Evolutionary conservation across 2,113 vertebrate genomes (phyloP).

Genomic region (Serilophus lunatus): DNA sequence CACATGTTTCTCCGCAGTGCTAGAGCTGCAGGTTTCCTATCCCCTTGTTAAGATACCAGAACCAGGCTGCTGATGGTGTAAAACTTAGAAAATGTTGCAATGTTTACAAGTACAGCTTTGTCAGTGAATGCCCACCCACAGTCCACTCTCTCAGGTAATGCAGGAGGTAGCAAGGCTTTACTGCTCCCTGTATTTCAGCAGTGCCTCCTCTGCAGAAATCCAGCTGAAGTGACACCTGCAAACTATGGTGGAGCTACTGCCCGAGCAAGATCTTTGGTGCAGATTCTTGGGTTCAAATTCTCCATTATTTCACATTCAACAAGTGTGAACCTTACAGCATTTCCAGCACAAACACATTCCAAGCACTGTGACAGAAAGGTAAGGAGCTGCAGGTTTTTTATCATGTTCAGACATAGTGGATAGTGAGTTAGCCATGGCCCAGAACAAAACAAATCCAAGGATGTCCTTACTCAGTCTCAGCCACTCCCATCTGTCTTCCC

Average conservation of each 20-base stretch:
- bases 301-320: background rate
- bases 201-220: background rate
- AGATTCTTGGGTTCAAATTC: background rate
- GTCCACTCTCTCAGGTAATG: background rate
- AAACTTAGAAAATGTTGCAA: background rate
- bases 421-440: background rate
- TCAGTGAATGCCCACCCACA: background rate
- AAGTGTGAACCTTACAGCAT: background rate
- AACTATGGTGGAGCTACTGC: background rate
- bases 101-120: background rate
- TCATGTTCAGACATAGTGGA: background rate
- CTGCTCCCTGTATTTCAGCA: background rate
- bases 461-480: conserved; percentile 90
- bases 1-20: background rate
- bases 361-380: background rate
- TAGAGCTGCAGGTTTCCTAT: background rate
- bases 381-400: background rate
- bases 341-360: background rate
- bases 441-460: background rate
- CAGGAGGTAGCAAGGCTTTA: background rate
- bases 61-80: background rate
- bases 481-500: conserved; percentile 99
- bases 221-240: background rate
- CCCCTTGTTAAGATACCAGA: background rate
- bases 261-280: background rate